A percentile compares a stretch with the other conserved stretches of the same genome.
Conservation (phyloP, 2,113 vertebrate species). For the Tragelaphus strepsiceros region DNA sequence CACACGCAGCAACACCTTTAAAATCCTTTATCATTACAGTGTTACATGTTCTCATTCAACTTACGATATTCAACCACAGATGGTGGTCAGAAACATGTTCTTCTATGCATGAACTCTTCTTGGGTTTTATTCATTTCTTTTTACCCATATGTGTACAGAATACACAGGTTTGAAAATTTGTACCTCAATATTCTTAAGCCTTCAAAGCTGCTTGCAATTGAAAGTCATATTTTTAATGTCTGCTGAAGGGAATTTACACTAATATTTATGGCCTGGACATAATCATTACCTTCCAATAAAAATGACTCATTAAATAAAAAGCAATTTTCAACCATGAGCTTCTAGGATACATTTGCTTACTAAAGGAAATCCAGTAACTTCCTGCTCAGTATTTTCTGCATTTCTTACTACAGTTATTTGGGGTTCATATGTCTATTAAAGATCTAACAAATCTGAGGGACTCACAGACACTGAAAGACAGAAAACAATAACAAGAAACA, state of each 20-base stretch:
- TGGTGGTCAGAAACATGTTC: background rate
- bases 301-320: conserved; percentile 73
- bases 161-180: conserved; percentile 22
- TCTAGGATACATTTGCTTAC: conserved; percentile 65
- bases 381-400: conserved; percentile 42
- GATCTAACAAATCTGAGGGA: conserved; percentile 3
- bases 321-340: conserved; percentile 63
- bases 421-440: background rate
- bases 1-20: background rate
- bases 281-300: conserved; percentile 72
- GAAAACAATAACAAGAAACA: background rate
- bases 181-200: background rate
- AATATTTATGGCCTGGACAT: conserved; percentile 59
- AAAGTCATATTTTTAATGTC: conserved; percentile 59
- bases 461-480: background rate
- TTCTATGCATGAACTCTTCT: background rate
- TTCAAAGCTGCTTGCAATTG: conserved; percentile 45
- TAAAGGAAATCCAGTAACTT: conserved; percentile 58
- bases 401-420: conserved; percentile 54
- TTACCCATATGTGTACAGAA: background rate
- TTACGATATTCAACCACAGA: background rate
- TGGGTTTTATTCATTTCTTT: background rate
- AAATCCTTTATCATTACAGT: background rate
- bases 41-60: background rate
- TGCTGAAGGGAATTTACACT: conserved; percentile 45